Conservation (phyloP, 2,797 vertebrate species). For the Spatula versicolor region DNA sequence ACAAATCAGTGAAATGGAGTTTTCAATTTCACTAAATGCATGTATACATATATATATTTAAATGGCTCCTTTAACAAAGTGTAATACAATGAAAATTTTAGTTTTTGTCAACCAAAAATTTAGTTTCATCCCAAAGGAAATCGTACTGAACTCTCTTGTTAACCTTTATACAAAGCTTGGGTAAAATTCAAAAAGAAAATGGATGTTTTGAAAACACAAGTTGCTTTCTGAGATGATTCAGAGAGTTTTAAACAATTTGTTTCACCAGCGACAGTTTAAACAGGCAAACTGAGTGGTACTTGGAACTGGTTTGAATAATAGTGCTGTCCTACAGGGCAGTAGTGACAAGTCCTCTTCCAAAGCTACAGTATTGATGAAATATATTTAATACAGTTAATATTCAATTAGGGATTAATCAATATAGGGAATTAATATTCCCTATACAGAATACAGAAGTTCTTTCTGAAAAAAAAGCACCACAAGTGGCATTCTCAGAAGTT, state of each 20-base stretch:
- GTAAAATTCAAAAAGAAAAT: neutral
- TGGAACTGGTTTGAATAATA: neutral
- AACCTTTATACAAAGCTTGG: neutral
- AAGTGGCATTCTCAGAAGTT: neutral
- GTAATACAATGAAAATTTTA: neutral
- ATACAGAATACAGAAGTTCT: neutral
- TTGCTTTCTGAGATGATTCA: neutral
- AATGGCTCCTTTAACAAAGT: neutral
- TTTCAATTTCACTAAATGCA: neutral
- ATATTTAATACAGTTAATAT: rapidly evolving
- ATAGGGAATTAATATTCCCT: no score
- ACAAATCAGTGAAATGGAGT: neutral
- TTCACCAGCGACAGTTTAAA: neutral
- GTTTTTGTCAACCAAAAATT: neutral
- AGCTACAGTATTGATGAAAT: rapidly evolving
- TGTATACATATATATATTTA: no score
- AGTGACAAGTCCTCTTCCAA: neutral
- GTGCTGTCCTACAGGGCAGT: neutral
- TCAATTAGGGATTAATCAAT: no score
- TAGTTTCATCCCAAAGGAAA: neutral
- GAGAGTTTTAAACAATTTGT: neutral
- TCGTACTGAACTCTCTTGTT: rapidly evolving
- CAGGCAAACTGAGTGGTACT: neutral
- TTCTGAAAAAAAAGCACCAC: neutral
- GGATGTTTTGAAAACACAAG: neutral